Evolutionary conservation across 1,140 invertebrate genomes (phyloP).

Genomic region (Planococcus citri): DNA sequence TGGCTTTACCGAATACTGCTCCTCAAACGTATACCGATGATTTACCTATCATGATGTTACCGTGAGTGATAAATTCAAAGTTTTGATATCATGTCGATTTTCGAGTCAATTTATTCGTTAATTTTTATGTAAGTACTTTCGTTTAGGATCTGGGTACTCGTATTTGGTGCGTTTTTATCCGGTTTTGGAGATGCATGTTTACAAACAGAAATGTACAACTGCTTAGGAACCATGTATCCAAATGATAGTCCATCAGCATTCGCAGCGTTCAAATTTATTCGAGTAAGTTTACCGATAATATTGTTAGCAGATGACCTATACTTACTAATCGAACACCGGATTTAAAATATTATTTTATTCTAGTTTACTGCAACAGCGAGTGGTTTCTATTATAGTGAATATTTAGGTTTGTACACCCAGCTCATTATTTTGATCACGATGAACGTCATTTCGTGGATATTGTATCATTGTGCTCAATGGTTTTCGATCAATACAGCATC

Average conservation of each 20-base stretch:
- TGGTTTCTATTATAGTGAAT: neutral
- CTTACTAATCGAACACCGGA: too few relatives aligned
- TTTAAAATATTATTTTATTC: neutral
- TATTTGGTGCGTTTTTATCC: neutral
- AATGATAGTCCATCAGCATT: slow-evolving; percentile 17
- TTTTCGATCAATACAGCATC: too few relatives aligned
- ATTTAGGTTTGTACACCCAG: neutral
- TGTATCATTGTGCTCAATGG: neutral
- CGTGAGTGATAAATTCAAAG: neutral
- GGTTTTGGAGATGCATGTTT: slow-evolving; percentile 5
- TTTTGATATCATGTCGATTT: too few relatives aligned
- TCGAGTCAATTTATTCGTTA: too few relatives aligned
- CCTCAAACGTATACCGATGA: neutral
- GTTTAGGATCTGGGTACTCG: too few relatives aligned
- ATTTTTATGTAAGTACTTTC: too few relatives aligned
- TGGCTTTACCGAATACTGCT: neutral
- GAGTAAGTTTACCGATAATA: slow-evolving; percentile 11
- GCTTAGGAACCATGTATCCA: neutral
- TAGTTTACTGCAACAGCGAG: neutral
- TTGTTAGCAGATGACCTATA: too few relatives aligned
- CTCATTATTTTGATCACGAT: neutral
- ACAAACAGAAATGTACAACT: slow-evolving; percentile 1
- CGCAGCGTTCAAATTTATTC: slow-evolving; percentile 11
- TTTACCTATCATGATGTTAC: neutral
- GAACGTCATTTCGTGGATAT: neutral